Evolutionary conservation across 2,113 vertebrate genomes (phyloP).

Genomic region (Cyphomyrus discorhynchus): DNA sequence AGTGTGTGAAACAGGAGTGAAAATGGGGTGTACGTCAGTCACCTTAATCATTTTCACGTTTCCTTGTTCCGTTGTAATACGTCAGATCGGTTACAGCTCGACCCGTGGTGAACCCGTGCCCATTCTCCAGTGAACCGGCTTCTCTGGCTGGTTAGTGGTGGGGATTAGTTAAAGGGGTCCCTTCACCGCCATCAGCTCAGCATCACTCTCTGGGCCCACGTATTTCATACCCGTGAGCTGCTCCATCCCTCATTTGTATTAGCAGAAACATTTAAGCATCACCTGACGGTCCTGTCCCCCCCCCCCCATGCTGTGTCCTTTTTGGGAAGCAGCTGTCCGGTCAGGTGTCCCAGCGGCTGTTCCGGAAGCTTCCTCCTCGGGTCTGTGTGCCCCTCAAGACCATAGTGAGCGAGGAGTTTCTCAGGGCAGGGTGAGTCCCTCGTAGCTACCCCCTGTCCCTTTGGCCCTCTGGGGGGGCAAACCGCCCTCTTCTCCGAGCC

Average conservation of each 20-base stretch:
- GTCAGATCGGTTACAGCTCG: background rate
- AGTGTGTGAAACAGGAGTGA: background rate
- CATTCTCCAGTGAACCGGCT: background rate
- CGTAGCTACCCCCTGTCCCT: background rate
- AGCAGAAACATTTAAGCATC: background rate
- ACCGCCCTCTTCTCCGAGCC: background rate
- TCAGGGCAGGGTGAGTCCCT: constrained; percentile 73
- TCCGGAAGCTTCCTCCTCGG: constrained; percentile 80
- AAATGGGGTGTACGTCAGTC: background rate
- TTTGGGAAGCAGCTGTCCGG: constrained; percentile 66
- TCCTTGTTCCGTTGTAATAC: background rate
- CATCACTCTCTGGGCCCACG: background rate
- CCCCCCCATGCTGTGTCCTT: background rate
- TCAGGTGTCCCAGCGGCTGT: constrained; percentile 78
- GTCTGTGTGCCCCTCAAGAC: constrained; percentile 82
- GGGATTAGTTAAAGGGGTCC: background rate
- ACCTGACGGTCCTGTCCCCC: background rate
- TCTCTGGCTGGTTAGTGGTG: background rate
- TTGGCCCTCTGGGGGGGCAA: background rate
- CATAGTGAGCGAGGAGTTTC: constrained; percentile 83
- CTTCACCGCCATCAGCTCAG: background rate
- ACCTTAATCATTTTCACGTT: background rate
- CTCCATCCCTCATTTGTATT: background rate
- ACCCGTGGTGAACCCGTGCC: background rate
- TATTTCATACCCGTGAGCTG: background rate